Evolutionary conservation across 2,113 vertebrate genomes (phyloP).

Genomic region (Canis aureus): DNA sequence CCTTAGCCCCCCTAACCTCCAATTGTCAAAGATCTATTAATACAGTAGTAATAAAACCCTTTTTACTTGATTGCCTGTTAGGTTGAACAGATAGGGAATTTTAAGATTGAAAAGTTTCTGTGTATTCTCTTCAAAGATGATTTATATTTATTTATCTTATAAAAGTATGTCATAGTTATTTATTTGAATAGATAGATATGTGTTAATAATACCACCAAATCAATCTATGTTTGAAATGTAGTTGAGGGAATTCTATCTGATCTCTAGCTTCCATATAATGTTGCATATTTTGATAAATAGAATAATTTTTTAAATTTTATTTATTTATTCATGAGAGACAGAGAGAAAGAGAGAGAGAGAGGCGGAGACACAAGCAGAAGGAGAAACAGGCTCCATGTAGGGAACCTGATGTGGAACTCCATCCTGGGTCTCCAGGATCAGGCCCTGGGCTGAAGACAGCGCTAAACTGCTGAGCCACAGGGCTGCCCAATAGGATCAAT

Average conservation of each 20-base stretch:
- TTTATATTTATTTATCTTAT: not conserved
- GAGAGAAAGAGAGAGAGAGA: too few species aligned
- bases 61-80: not conserved
- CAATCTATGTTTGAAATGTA: not conserved
- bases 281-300: not conserved
- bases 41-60: not conserved
- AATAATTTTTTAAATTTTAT: not conserved
- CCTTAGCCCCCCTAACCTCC: accelerated
- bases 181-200: not conserved
- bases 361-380: too few species aligned
- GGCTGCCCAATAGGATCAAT: too few species aligned
- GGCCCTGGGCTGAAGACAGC: too few species aligned
- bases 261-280: not conserved
- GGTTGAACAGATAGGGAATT: not conserved
- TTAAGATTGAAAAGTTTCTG: not conserved
- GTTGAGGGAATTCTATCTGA: not conserved
- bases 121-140: not conserved
- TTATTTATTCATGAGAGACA: too few species aligned
- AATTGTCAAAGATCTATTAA: not conserved
- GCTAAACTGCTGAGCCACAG: too few species aligned
- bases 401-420: too few species aligned
- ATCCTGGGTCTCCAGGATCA: too few species aligned
- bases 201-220: not conserved
- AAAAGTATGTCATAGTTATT: not conserved
- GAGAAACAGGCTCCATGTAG: too few species aligned